Conservation (phyloP, 1,140 invertebrate genomes). For the Pygmarrhopalites habei region DNA sequence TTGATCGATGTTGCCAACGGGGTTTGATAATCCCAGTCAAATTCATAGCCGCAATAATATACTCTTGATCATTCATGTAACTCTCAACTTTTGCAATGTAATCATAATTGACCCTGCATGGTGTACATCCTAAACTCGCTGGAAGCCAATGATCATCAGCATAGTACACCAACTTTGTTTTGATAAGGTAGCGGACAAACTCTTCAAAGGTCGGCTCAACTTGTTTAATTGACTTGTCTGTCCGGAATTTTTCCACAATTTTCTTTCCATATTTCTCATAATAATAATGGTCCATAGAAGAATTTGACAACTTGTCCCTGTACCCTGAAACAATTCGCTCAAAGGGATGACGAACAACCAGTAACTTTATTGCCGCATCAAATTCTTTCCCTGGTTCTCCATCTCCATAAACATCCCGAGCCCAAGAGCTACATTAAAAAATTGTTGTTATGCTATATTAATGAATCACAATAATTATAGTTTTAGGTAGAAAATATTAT, state of each 20-base stretch:
- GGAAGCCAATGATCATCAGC: slow-evolving; percentile 65
- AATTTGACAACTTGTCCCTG: slow-evolving; percentile 56
- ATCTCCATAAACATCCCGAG: slow-evolving; percentile 45
- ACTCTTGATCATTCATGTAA: slow-evolving; percentile 56
- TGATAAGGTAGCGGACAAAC: slow-evolving; percentile 52
- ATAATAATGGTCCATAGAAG: slow-evolving; percentile 53
- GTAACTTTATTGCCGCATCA: slow-evolving; percentile 46
- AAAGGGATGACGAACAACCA: slow-evolving; percentile 57
- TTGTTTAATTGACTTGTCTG: slow-evolving; percentile 39
- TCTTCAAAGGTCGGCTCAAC: slow-evolving; percentile 60
- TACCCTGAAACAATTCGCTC: slow-evolving; percentile 58
- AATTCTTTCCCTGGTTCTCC: slow-evolving; percentile 43
- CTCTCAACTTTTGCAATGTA: slow-evolving; percentile 60
- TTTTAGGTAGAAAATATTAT: too few relatives aligned
- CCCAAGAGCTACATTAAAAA: too few relatives aligned
- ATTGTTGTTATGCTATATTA: too few relatives aligned
- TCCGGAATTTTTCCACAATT: slow-evolving; percentile 52
- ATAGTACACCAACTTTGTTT: slow-evolving; percentile 40
- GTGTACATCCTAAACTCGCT: slow-evolving; percentile 63
- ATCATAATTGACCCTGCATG: slow-evolving; percentile 61
- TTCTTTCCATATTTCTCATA: slow-evolving; percentile 52
- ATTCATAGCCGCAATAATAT: slow-evolving; percentile 54
- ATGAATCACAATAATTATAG: too few relatives aligned
- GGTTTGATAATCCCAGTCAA: slow-evolving; percentile 50
- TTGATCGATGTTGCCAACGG: slow-evolving; percentile 45